Base-by-base conservation (phyloP, 2,113 vertebrate genomes). In the Osmerus mordax region DNA sequence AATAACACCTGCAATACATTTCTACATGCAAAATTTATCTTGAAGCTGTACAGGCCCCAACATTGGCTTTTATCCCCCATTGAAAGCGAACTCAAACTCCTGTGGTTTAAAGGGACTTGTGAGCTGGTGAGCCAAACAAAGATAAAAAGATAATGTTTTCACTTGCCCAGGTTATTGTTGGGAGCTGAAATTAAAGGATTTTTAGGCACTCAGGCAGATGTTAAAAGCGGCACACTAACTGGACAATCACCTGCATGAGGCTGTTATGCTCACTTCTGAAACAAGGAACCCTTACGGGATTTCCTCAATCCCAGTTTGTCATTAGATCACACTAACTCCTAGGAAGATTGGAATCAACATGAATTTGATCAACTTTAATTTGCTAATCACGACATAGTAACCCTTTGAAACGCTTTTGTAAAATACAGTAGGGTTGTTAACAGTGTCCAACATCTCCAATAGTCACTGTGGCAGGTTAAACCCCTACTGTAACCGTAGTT, bases 111-210 rank as follows among this genome's bases (percentile, higher is more conserved):
- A 16, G 65, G 70, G 64, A 78, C 76, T 75, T 78, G 58, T 69
- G 74, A 86, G 77, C 73, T 71, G 36, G 32, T n/a, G 72, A 72
- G 81, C 72, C 84, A 87, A 87, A 87, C 84, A 81, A 86, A 80
- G 70, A 84, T 76, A 87, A 85, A 81, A 86, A 80, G 71, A 84
- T 76, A 79, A 79, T 83, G 79, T 83, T 87, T 84, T 80, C 68
- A 82, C 78, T 79, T 61, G 58, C 78, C 61, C 55, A 70, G 59
- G 72, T 84, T 84, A 67, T 60, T 60, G 23, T 81, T 78, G 70
- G 73, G 6, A 61, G 29, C 65, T 75, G 71, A 55, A 83, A 78
- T 67, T 75, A 67, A 78, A 86, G 64, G 77, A 62, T n/a, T 64
- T 76, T 61, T 3, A 69, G 32, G 36, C 53, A 62, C 65, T 21